These are phyloP conservation scores for Tridacna gigas DNA, from an alignment of 2,888 invertebrate species.

Conservation along the genomic window DNA sequence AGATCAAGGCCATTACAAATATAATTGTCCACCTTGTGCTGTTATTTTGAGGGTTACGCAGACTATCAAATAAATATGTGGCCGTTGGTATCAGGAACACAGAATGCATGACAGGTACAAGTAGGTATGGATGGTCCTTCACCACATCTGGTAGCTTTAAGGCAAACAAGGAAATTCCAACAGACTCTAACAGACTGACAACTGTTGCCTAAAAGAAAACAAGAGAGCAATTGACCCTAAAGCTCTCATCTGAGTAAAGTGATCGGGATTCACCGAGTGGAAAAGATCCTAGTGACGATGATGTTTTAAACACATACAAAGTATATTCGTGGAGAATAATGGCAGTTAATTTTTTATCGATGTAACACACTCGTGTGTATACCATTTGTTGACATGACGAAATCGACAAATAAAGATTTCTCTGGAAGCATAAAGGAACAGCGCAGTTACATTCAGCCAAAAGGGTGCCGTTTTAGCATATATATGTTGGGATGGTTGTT, in stretches of 20 bases:
- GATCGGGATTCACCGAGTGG: not conserved
- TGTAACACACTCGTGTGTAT: too few species aligned
- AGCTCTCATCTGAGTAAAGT: not conserved
- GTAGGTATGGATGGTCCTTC: conserved; percentile 35
- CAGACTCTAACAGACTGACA: conserved; percentile 69
- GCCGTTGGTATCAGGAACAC: conserved; percentile 68
- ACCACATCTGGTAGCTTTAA: conserved; percentile 67
- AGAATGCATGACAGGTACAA: conserved; percentile 68
- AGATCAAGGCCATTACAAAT: conserved; percentile 50
- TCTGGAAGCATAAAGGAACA: too few species aligned
- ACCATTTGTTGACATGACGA: too few species aligned
- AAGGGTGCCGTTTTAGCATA: too few species aligned
- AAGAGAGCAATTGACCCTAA: not conserved
- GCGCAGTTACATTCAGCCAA: too few species aligned
- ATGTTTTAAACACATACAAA: too few species aligned
- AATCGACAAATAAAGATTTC: too few species aligned
- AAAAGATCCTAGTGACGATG: too few species aligned
- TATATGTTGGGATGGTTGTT: too few species aligned
- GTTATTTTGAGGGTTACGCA: not conserved
- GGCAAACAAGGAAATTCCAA: conserved; percentile 73
- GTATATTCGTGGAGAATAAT: too few species aligned
- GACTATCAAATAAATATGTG: conserved; percentile 7
- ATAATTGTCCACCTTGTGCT: not conserved
- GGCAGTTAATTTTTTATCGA: too few species aligned
- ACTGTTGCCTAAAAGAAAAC: conserved; percentile 69